A percentile compares a stretch with the other conserved stretches of the same genome.
Evolutionary conservation across 2,797 vertebrate species (phyloP).

Genomic region (Peromyscus melanophrys): DNA sequence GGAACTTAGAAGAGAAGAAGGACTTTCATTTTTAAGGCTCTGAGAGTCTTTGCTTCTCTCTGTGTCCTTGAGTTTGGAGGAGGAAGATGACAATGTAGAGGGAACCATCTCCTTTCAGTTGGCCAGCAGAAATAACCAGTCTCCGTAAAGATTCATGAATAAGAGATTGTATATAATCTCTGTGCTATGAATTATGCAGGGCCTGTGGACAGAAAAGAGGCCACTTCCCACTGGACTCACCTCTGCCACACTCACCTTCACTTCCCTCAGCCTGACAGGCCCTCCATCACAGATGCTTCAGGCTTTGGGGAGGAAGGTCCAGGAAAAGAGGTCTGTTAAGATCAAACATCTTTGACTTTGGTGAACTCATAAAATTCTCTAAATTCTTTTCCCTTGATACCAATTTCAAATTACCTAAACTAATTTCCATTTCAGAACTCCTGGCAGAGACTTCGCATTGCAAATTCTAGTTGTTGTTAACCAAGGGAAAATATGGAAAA

Average conservation of each 20-base stretch:
- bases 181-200: slow-evolving; percentile 84
- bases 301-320: slow-evolving; percentile 15
- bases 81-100: not conserved
- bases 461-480: slow-evolving; percentile 63
- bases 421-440: slow-evolving; percentile 73
- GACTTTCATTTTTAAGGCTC: slow-evolving; percentile 54
- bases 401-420: slow-evolving; percentile 73
- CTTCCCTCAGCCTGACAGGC: not conserved
- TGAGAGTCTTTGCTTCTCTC: slow-evolving; percentile 36
- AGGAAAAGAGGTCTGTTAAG: slow-evolving; percentile 39
- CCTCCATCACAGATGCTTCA: not conserved
- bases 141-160: slow-evolving; percentile 83
- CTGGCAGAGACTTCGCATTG: slow-evolving; percentile 51
- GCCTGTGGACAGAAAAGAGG: slow-evolving; percentile 57
- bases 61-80: slow-evolving; percentile 43
- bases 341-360: slow-evolving; percentile 63
- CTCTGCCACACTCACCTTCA: slow-evolving; percentile 44
- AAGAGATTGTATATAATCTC: slow-evolving; percentile 80
- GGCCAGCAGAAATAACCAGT: slow-evolving; percentile 76
- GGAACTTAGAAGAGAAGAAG: not conserved
- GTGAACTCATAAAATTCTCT: slow-evolving; percentile 64
- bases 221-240: slow-evolving; percentile 64
- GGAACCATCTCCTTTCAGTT: slow-evolving; percentile 71
- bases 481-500: not conserved
- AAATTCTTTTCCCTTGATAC: slow-evolving; percentile 61